A percentile compares a stretch with the other conserved stretches of the same genome.
Conservation (phyloP, 2,888 invertebrate genomes). For the Lutraria lutraria region DNA sequence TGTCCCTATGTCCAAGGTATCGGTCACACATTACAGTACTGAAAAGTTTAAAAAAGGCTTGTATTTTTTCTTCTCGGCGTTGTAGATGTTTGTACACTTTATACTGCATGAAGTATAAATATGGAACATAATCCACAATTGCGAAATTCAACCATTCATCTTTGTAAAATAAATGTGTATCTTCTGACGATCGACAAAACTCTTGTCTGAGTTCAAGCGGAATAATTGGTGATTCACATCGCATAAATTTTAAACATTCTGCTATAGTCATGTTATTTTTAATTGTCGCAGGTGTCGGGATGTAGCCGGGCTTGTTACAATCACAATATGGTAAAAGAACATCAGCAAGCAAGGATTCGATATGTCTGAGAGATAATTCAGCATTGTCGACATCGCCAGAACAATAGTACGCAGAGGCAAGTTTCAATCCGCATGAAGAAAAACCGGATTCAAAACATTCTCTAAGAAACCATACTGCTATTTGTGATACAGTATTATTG, state of each 20-base stretch:
- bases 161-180: too few relatives aligned
- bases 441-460: not conserved
- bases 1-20: not conserved
- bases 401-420: not conserved
- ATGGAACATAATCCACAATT: not conserved
- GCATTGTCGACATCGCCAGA: too few relatives aligned
- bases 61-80: not conserved
- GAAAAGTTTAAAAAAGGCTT: not conserved
- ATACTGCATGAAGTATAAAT: conserved; percentile 7
- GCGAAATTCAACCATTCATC: not conserved
- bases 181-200: too few relatives aligned
- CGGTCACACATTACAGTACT: too few relatives aligned
- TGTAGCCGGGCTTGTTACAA: too few relatives aligned
- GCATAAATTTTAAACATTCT: too few relatives aligned
- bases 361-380: not conserved
- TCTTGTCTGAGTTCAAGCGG: too few relatives aligned
- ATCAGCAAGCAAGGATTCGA: too few relatives aligned
- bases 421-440: conserved; percentile 20
- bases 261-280: too few relatives aligned
- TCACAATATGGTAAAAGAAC: too few relatives aligned
- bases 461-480: not conserved
- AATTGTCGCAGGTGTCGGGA: too few relatives aligned
- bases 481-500: not conserved
- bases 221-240: too few relatives aligned
- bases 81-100: not conserved